Conservation (phyloP, 2,888 invertebrate species). For the Chrysodeixis includens region DNA sequence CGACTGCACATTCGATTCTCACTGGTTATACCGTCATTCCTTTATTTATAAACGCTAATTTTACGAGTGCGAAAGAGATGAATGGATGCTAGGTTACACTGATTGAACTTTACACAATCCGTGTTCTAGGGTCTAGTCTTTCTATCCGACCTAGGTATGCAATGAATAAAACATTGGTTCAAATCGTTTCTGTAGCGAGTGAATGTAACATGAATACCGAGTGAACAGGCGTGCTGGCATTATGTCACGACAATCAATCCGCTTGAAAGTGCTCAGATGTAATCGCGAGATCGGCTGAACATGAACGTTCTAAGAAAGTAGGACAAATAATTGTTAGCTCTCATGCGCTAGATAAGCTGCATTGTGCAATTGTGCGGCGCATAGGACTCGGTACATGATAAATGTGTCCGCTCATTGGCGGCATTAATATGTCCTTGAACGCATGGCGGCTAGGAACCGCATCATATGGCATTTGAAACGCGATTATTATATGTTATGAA, state of each 20-base stretch:
- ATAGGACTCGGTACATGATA: constrained; percentile 76
- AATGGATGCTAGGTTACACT: constrained; percentile 24
- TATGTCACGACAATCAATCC: constrained; percentile 73
- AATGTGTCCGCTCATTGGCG: constrained; percentile 79
- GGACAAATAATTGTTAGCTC: constrained; percentile 82
- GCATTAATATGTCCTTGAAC: constrained; percentile 84
- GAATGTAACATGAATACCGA: constrained; percentile 63
- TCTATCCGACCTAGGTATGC: constrained; percentile 40
- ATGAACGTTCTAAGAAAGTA: constrained; percentile 73
- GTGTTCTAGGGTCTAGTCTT: constrained; percentile 36
- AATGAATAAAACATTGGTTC: constrained; percentile 56
- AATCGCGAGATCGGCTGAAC: constrained; percentile 67
- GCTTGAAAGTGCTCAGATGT: constrained; percentile 73
- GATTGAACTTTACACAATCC: constrained; percentile 35
- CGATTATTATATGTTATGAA: constrained; percentile 61
- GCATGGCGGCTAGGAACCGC: constrained; percentile 67
- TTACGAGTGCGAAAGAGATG: constrained; percentile 56
- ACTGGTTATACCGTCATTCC: constrained; percentile 54
- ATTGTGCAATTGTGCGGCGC: constrained; percentile 80
- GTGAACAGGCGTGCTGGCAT: constrained; percentile 52
- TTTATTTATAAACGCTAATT: constrained; percentile 54
- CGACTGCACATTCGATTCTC: constrained; percentile 64
- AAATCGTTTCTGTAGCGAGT: constrained; percentile 55
- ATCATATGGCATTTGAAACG: constrained; percentile 61
- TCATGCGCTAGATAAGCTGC: constrained; percentile 83